A percentile compares a stretch with the other conserved stretches of the same genome.
These are phyloP conservation scores for Styela plicata DNA, from an alignment of 23 tunicate species.

Conservation along the genomic window DNA sequence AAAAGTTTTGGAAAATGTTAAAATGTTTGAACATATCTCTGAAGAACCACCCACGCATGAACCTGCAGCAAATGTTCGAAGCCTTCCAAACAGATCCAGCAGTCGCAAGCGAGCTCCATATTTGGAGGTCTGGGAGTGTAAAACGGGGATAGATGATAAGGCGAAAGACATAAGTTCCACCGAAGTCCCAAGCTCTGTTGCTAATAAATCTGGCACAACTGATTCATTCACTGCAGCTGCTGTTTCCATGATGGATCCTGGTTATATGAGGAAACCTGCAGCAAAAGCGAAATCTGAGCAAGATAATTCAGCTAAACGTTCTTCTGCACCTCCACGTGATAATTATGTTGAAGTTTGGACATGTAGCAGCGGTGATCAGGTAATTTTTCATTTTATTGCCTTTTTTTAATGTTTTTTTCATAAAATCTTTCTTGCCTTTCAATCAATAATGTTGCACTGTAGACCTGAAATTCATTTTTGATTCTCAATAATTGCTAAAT, in stretches of 20 bases:
- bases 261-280: constrained; percentile 4
- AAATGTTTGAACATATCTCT: constrained; percentile 58
- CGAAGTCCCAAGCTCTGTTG: constrained; percentile 12
- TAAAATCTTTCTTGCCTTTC: too few species aligned
- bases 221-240: constrained; percentile 37
- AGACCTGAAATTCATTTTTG: too few species aligned
- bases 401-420: too few species aligned
- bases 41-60: constrained; percentile 16
- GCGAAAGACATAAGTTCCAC: not conserved
- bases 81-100: constrained; percentile 29
- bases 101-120: constrained; percentile 56
- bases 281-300: constrained; percentile 8
- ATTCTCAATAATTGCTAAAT: too few species aligned
- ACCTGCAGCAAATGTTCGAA: not conserved
- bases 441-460: too few species aligned
- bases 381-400: constrained; percentile 6
- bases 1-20: constrained; percentile 82
- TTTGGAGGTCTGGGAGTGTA: constrained; percentile 87
- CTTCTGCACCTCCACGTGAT: constrained; percentile 37
- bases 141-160: constrained; percentile 78
- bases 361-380: constrained; percentile 78
- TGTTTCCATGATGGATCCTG: constrained; percentile 32
- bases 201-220: constrained; percentile 14
- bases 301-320: constrained; percentile 2
- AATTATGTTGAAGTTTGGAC: constrained; percentile 94